Conservation (phyloP, 1,140 invertebrate species). For the Monomorium pharaonis region DNA sequence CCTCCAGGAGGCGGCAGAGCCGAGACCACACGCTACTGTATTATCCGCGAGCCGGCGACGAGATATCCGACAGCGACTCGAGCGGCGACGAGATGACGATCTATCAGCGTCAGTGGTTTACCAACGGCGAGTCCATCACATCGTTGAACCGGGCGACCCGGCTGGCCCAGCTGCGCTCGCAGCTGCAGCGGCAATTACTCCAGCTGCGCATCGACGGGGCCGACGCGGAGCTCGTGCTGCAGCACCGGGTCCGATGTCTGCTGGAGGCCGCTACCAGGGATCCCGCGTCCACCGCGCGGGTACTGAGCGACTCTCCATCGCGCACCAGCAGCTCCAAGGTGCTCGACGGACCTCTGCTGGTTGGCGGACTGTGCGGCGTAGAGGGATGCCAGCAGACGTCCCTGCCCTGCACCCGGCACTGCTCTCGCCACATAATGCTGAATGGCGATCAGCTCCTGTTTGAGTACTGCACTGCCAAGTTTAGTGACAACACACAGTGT, state of each 20-base stretch:
- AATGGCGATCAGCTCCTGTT: slow-evolving; percentile 95
- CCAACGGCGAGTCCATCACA: slow-evolving; percentile 72
- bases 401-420: slow-evolving; percentile 94
- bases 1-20: slow-evolving; percentile 73
- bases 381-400: slow-evolving; percentile 87
- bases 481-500: slow-evolving; percentile 94
- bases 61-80: slow-evolving; percentile 83
- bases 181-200: slow-evolving; percentile 85
- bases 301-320: slow-evolving; percentile 78
- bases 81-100: slow-evolving; percentile 82
- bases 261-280: slow-evolving; percentile 78
- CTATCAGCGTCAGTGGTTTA: slow-evolving; percentile 83
- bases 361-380: slow-evolving; percentile 79
- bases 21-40: slow-evolving; percentile 83
- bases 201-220: slow-evolving; percentile 81
- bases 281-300: slow-evolving; percentile 75
- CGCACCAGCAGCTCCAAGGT: slow-evolving; percentile 77
- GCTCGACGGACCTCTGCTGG: slow-evolving; percentile 82
- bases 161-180: slow-evolving; percentile 85
- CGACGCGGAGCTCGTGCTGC: slow-evolving; percentile 76
- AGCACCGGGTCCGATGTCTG: slow-evolving; percentile 76
- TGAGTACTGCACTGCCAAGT: slow-evolving; percentile 95
- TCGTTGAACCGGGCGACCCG: slow-evolving; percentile 82
- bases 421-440: slow-evolving; percentile 93
- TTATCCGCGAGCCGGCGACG: slow-evolving; percentile 83